Evolutionary conservation across 2,888 invertebrate species (phyloP), one percentile per base, ranked within the genome.

Genomic region (Drosophila robusta): DNA sequence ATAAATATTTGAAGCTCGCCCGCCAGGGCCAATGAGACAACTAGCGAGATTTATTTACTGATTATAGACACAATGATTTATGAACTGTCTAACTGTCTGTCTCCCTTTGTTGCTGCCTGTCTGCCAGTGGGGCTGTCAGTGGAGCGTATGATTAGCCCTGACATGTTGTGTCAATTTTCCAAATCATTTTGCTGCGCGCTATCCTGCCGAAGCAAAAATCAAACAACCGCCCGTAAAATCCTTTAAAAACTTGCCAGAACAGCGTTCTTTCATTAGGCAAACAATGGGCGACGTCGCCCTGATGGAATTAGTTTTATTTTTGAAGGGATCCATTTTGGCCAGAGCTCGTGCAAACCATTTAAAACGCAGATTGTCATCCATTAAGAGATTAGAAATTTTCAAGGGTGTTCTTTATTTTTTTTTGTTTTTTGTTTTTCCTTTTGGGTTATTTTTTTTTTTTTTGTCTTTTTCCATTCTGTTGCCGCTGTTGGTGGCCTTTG

Each of bases 351-450:
- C 86, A 87, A 78, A 82, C 89, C 89, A 85, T 89, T 89, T 89
- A 89, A 88, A 89, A 88, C 90, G 89, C 90, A 85, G 84, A 85
- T 89, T 85, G 84, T 87, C 84, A 88, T 85, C 84, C 84, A 85
- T 89, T 85, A 85, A 85, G 89, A 85, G 90, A 85, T 85, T 85
- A 85, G 89, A 85, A 89, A 87, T 70, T 89, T 84, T 85, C 87
- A 86, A 88, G 89, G 84, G 89, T 81, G 76, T 64, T 76, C 81
- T 89, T 81, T 73, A 64, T 60, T 45, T 39, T 49, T 56, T 55
- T 60, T 67, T 69, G 63, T 65, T 60, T 36, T 57, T 32, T 9
- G 8, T 32, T 32, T 12, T 34, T 34, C 12, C 1, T 34, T 11
- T 34, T 34, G 34, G 34, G 34, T 52, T 41, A n/a, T n/a, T n/a